phyloP scores from a whole-genome alignment of 2,113 vertebrate species.

The Megaleporinus macrocephalus region DNA sequence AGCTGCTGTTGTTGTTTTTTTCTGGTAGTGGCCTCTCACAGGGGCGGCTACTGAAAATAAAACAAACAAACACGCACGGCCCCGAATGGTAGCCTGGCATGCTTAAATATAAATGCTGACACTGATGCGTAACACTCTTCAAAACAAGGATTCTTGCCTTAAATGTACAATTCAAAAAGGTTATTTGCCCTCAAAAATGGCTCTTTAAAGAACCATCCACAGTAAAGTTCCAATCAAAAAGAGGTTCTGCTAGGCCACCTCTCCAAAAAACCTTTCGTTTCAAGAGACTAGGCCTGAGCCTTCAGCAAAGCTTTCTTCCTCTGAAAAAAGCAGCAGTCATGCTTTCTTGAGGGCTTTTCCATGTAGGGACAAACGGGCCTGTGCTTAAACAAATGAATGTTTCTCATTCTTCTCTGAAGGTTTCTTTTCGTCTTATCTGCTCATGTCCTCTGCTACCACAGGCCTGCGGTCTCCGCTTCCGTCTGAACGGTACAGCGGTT shows the following conservation, averaged over 20 bases:
- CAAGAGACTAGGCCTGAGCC: background rate
- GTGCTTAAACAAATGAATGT: conserved; percentile 66
- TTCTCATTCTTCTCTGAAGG: conserved; percentile 60
- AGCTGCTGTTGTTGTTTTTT: conserved; percentile 6
- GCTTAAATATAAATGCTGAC: conserved; percentile 34
- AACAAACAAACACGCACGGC: conserved; percentile 28
- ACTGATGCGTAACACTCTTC: background rate
- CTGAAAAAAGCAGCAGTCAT: conserved; percentile 8
- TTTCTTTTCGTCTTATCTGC: conserved; percentile 73
- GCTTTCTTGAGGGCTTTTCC: background rate
- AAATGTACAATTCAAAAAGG: background rate
- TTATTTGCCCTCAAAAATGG: too few species aligned
- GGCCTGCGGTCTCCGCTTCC: conserved; percentile 48
- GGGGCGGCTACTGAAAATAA: conserved; percentile 39
- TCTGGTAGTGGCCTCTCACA: conserved; percentile 27
- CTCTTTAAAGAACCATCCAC: background rate
- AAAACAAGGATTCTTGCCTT: background rate
- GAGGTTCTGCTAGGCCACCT: background rate
- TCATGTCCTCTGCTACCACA: conserved; percentile 62
- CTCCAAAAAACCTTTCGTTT: background rate
- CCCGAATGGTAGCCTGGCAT: conserved; percentile 8
- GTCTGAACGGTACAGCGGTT: conserved; percentile 20
- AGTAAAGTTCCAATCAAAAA: background rate
- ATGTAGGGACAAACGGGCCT: conserved; percentile 24
- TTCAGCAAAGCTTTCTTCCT: background rate